Base-by-base conservation (phyloP, 1,140 invertebrate species). In the Euura lappo region DNA sequence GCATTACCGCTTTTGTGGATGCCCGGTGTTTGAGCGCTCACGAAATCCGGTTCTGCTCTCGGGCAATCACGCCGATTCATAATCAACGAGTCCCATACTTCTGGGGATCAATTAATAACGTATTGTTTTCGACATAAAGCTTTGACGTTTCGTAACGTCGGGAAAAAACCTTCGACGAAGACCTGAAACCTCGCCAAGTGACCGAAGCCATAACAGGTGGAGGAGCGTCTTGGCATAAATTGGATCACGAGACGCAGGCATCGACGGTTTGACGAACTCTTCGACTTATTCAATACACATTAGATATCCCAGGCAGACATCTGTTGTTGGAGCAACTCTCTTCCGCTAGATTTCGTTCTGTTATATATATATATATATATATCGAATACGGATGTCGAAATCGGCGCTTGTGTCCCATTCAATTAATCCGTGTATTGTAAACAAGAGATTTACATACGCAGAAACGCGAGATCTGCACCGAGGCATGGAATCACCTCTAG, bases 61-160 rank as follows among this genome's bases (percentile, higher is more conserved):
- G 80, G 83, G 82, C 84, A 85, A 85, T 85, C 84, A 84, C 82
- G 79, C 83, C 82, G 83, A 84, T 85, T 85, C 84, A 85, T 79
- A 83, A 80, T 80, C 79, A 80, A 74, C 77, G 79, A 72, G 28
- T 60, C 13, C 10, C 13, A 60, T 60, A 60, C 51, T 60, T 60
- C 51, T 28, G 28, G 51, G 51, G 51, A 60, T 60, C 51, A 60
- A 60, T 60, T 60, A 60, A 11, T 60, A 60, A 60, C 6, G 51
- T n/a, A 60, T 60, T 60, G 51, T 60, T 60, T 60, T n/a, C 51
- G 13, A 11, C 1, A 28, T 28, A 28, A 28, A 28, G 28, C 28
- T 28, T 28, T 28, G 28, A 28, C 28, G 28, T 28, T 28, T 28
- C 28, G 28, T 28, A 28, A 28, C 28, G 28, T 0, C 28, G 28